Conservation (phyloP, 2,113 vertebrate species). For the Cygnus buccinator region DNA sequence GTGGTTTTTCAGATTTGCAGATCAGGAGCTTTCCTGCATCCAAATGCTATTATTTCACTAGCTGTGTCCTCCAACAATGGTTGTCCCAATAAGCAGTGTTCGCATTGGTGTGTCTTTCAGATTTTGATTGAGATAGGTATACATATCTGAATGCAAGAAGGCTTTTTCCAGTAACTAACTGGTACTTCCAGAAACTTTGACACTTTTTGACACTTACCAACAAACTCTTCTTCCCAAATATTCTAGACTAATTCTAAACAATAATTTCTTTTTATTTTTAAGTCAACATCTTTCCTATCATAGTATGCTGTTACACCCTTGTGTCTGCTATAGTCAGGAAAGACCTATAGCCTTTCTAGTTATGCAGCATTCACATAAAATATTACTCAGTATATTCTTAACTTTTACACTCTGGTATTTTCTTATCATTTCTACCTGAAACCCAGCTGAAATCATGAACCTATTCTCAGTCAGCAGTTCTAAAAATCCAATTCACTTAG, state of each 20-base stretch:
- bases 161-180: neutral
- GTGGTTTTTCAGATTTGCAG: neutral
- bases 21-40: neutral
- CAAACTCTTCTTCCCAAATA: neutral
- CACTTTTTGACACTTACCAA: neutral
- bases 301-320: accelerated
- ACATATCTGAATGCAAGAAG: neutral
- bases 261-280: neutral
- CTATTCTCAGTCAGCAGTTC: neutral
- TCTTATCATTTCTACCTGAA: neutral
- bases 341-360: neutral
- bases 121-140: neutral
- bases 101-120: neutral
- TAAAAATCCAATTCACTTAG: neutral
- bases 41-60: neutral
- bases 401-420: neutral
- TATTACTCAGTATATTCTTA: neutral
- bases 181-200: neutral
- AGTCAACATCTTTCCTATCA: neutral
- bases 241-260: neutral
- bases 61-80: neutral
- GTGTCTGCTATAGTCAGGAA: neutral
- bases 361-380: neutral
- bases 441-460: neutral
- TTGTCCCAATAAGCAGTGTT: neutral